These are phyloP conservation scores for Salvelinus namaycush DNA, from an alignment of 2,113 vertebrate species.

Conservation along the genomic window DNA sequence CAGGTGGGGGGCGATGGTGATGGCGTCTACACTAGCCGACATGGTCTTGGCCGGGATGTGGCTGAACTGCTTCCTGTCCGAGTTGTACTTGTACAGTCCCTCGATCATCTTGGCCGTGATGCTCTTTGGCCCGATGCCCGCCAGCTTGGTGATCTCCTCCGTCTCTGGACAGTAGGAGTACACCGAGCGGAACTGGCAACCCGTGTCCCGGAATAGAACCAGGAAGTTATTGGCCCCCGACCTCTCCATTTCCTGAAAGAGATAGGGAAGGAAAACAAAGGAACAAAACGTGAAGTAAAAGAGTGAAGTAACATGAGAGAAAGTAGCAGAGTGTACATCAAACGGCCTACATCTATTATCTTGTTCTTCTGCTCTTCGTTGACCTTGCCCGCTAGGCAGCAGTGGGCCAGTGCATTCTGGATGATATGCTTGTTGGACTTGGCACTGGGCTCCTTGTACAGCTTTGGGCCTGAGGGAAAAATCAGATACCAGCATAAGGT, in stretches of 20 bases:
- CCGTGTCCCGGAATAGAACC: constrained; percentile 93
- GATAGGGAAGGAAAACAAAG: neutral
- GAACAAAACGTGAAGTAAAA: no score
- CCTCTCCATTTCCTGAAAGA: constrained; percentile 95
- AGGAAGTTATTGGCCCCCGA: constrained; percentile 94
- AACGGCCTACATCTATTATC: constrained; percentile 89
- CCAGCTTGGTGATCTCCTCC: constrained; percentile 90
- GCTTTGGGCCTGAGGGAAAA: constrained; percentile 85
- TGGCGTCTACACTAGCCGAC: constrained; percentile 94
- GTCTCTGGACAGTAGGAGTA: constrained; percentile 93
- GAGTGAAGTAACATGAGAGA: neutral
- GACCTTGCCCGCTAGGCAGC: constrained; percentile 96
- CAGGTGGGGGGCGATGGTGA: constrained; percentile 93
- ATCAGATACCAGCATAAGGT: constrained; percentile 29
- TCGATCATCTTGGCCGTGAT: constrained; percentile 96
- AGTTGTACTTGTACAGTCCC: constrained; percentile 95
- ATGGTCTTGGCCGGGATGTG: constrained; percentile 97
- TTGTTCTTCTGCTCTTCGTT: constrained; percentile 98
- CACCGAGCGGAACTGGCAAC: constrained; percentile 94
- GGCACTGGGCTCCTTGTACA: constrained; percentile 97
- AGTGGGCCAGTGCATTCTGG: constrained; percentile 95
- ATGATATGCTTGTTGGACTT: constrained; percentile 99
- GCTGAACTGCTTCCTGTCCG: constrained; percentile 97
- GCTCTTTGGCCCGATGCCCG: constrained; percentile 90
- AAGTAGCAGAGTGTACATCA: no score